These are phyloP conservation scores for Anolis carolinensis DNA, from an alignment of 2,113 vertebrate genomes.

Conservation along the genomic window DNA sequence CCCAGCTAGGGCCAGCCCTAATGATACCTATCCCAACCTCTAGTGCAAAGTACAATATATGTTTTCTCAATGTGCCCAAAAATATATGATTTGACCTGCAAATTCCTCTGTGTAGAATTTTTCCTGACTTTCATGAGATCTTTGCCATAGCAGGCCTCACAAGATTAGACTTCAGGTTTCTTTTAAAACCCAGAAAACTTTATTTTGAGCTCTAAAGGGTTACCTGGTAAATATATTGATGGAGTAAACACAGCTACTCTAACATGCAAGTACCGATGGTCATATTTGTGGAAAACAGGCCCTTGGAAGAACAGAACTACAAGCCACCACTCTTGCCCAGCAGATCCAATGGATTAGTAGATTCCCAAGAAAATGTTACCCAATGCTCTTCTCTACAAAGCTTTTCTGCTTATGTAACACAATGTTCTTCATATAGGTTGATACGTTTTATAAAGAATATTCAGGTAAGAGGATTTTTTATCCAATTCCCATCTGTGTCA, in stretches of 20 bases:
- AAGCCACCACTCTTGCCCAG: slow-evolving; percentile 34
- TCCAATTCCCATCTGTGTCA: slow-evolving; percentile 47
- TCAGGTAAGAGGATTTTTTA: slow-evolving; percentile 44
- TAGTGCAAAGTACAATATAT: slow-evolving; percentile 76
- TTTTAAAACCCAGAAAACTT: slow-evolving; percentile 9
- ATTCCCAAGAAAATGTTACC: slow-evolving; percentile 50
- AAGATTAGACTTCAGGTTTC: slow-evolving; percentile 2
- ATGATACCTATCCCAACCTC: slow-evolving; percentile 29
- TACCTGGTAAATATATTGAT: slow-evolving; percentile 26
- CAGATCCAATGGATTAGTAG: slow-evolving; percentile 37
- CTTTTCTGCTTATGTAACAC: neutral
- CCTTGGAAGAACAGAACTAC: slow-evolving; percentile 30
- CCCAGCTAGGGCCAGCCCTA: slow-evolving; percentile 21
- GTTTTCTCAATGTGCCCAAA: slow-evolving; percentile 43
- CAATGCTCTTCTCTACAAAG: slow-evolving; percentile 25
- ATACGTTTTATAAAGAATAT: slow-evolving; percentile 37
- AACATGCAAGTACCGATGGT: slow-evolving; percentile 60
- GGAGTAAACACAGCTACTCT: slow-evolving; percentile 43
- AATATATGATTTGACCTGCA: neutral
- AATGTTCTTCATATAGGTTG: slow-evolving; percentile 33
- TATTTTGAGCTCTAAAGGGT: slow-evolving; percentile 41
- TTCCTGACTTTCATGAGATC: neutral
- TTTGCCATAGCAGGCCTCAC: neutral
- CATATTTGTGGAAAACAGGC: slow-evolving; percentile 48
- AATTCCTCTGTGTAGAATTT: slow-evolving; percentile 1